These are phyloP conservation scores for Accipiter cooperii DNA, from an alignment of 2,113 vertebrate genomes.

Conservation along the genomic window DNA sequence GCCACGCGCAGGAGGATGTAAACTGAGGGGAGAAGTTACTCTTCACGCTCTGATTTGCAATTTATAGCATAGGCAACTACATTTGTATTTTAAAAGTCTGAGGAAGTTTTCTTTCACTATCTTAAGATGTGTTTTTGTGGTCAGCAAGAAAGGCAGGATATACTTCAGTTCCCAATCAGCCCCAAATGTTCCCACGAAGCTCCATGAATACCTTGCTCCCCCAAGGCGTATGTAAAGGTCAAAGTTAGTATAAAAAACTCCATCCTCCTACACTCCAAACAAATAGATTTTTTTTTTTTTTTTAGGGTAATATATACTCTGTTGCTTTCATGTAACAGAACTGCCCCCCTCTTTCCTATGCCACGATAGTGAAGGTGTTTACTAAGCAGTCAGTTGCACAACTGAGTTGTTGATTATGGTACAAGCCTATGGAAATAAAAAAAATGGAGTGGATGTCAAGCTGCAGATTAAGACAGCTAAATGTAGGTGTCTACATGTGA, in stretches of 20 bases:
- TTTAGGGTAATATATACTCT: neutral
- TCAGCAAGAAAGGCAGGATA: slow-evolving; percentile 41
- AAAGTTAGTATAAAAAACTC: neutral
- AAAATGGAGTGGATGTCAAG: too few relatives aligned
- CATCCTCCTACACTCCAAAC: neutral
- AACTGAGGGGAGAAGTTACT: neutral
- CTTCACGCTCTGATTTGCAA: neutral
- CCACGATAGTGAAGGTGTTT: neutral
- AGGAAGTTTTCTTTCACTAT: slow-evolving; percentile 1
- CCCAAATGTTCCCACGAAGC: neutral
- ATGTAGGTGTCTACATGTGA: too few relatives aligned
- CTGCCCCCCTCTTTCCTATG: neutral
- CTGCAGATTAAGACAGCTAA: too few relatives aligned
- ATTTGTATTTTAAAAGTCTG: neutral
- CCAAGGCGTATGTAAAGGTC: neutral
- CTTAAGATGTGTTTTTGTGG: slow-evolving; percentile 35
- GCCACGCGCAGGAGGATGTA: neutral
- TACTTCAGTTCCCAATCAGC: neutral
- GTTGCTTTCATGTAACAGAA: neutral
- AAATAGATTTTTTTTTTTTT: neutral
- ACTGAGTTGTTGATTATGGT: neutral
- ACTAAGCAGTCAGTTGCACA: neutral
- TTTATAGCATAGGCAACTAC: neutral
- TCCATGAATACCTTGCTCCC: neutral
- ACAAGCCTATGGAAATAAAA: neutral